These are phyloP conservation scores for Trichopoda pennipes DNA, from an alignment of 2,888 invertebrate species.

Conservation along the genomic window DNA sequence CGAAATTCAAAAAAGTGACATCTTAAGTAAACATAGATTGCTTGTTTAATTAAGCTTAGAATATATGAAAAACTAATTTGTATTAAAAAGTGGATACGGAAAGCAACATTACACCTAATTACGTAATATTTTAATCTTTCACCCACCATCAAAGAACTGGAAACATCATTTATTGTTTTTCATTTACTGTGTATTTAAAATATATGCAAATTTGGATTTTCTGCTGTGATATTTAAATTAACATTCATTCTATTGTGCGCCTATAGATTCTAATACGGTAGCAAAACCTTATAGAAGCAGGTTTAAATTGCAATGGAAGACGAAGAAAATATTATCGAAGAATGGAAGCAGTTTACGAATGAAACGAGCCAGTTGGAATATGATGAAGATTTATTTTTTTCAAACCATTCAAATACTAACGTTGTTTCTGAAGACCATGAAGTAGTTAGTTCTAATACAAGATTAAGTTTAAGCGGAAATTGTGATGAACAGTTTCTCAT, in stretches of 20 bases:
- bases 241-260: neutral
- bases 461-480: slow-evolving; percentile 43
- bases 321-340: slow-evolving; percentile 13
- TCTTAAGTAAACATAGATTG: too few relatives aligned
- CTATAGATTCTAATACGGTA: neutral
- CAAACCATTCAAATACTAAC: slow-evolving; percentile 44
- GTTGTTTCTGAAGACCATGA: neutral
- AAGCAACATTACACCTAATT: too few relatives aligned
- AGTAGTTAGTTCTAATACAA: neutral
- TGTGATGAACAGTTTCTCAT: slow-evolving; percentile 78
- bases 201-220: too few relatives aligned
- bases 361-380: slow-evolving; percentile 74
- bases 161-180: too few relatives aligned
- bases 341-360: slow-evolving; percentile 63
- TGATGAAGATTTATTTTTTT: slow-evolving; percentile 72
- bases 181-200: too few relatives aligned
- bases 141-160: too few relatives aligned
- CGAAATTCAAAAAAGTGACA: too few relatives aligned
- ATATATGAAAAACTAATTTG: too few relatives aligned
- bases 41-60: too few relatives aligned
- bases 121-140: too few relatives aligned
- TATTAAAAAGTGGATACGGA: too few relatives aligned
- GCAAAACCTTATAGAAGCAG: neutral
- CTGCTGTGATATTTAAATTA: too few relatives aligned
- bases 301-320: slow-evolving; percentile 14